Evolutionary conservation across 2,888 invertebrate genomes (phyloP), one percentile per base, ranked within the genome.

Genomic region (Ariolimax columbianus): DNA sequence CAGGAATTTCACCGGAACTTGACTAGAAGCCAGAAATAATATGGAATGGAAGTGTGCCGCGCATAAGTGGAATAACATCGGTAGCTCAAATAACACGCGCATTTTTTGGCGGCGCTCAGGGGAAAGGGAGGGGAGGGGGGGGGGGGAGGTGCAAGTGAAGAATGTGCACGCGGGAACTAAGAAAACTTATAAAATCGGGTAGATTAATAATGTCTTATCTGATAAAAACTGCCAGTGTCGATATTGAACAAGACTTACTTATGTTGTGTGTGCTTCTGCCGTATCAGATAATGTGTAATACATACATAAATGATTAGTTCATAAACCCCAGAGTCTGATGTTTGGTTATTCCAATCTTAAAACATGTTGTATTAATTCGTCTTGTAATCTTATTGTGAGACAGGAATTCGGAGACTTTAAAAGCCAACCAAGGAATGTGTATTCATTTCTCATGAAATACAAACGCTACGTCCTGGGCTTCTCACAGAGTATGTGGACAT

Each of bases 1-100:
- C 38, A 51, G 81, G 81, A 81, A 81, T 81, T 51, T 72, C 72
- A 51, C n/a, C 43, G 81, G 72, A 81, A 81, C 72, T 81, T 81
- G 81, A 81, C 70, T 33, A 3, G 26, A 23, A 30, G 70, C 81
- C 81, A 81, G 55, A 72, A 81, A 72, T 66, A 81, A 81, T 81
- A 81, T 55, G 19, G 72, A 43, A 81, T 72, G 72, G 81, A 81
- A 81, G 72, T 70, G 36, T 81, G 81, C 17, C 36, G 81, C 23
- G 36, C 81, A 72, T 81, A 81, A 81, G 55, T 55, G 72, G 38
- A 72, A 81, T 81, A 51, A 38, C 81, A 81, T 36, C 38, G 70
- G 59, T 26, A 47, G 80, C n/a, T 17, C 17, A 33, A 43, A 51
- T 26, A 78, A 63, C n/a, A 38, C 59, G 38, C 11, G 63, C 19